Evolutionary conservation across 2,888 invertebrate genomes (phyloP).

Genomic region (Lasioglossum morio): DNA sequence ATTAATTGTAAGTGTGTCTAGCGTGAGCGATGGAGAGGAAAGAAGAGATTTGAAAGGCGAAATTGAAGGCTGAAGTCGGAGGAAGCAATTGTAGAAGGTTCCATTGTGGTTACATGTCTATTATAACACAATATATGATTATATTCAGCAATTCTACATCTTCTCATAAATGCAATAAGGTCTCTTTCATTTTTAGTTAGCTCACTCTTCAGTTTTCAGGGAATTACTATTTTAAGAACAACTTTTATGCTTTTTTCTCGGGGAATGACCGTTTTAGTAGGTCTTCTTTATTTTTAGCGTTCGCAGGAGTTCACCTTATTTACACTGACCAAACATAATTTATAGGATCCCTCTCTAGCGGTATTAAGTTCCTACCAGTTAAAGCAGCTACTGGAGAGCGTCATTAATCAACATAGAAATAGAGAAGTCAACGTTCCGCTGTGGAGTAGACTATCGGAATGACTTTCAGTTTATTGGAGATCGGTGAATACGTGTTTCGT

Average conservation of each 20-base stretch:
- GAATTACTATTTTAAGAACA: background rate
- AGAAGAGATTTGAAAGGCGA: background rate
- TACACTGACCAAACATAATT: background rate
- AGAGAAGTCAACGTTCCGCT: conserved; percentile 10
- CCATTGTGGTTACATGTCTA: background rate
- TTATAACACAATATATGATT: background rate
- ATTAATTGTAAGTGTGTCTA: background rate
- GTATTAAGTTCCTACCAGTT: background rate
- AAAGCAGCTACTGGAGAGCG: background rate
- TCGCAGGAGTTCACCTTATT: background rate
- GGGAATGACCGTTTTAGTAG: background rate
- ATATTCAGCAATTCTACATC: background rate
- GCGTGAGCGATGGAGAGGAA: background rate
- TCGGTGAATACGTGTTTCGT: background rate
- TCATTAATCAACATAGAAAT: conserved; percentile 8
- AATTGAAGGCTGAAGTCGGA: background rate
- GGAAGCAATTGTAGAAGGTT: background rate
- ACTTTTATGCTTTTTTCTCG: background rate
- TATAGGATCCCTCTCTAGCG: background rate
- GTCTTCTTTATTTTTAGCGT: background rate
- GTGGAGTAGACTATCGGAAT: background rate
- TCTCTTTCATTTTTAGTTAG: background rate
- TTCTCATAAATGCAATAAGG: too few relatives aligned
- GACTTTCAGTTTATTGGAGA: background rate
- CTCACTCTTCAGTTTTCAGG: background rate